These are phyloP conservation scores for Nemotelus pantherinus DNA, from an alignment of 2,888 invertebrate genomes.

Conservation along the genomic window DNA sequence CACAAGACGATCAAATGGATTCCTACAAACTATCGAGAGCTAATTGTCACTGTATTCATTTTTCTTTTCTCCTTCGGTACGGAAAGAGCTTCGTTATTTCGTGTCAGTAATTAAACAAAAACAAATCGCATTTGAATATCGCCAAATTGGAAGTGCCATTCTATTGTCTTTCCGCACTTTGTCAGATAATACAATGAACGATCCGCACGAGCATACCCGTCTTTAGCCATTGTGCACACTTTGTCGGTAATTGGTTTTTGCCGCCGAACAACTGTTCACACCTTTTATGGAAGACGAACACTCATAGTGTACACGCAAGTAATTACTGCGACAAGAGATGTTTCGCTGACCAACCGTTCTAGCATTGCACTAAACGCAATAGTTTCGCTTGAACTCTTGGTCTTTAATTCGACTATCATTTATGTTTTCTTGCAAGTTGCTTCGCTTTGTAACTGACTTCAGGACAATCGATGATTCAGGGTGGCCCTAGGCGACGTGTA, in stretches of 20 bases:
- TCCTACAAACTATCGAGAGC: no score
- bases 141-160: constrained; percentile 40
- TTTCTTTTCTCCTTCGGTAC: no score
- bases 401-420: neutral
- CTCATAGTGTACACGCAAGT: constrained; percentile 39
- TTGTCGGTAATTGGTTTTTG: constrained; percentile 39
- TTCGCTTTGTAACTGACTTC: neutral
- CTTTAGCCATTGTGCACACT: constrained; percentile 4
- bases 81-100: constrained; percentile 10
- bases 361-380: neutral
- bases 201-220: neutral
- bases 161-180: constrained; percentile 25
- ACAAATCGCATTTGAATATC: constrained; percentile 34
- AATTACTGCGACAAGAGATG: constrained; percentile 41
- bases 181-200: constrained; percentile 23
- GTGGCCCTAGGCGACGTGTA: constrained; percentile 4
- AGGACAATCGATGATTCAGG: constrained; percentile 19
- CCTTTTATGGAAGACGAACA: constrained; percentile 35
- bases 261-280: constrained; percentile 37
- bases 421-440: neutral
- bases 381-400: neutral
- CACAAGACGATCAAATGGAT: no score
- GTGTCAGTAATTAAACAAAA: constrained; percentile 27
- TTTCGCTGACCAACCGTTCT: constrained; percentile 15
- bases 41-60: no score